phyloP scores from a whole-genome alignment of 2,888 invertebrate species.

The Cosmia trapezina region DNA sequence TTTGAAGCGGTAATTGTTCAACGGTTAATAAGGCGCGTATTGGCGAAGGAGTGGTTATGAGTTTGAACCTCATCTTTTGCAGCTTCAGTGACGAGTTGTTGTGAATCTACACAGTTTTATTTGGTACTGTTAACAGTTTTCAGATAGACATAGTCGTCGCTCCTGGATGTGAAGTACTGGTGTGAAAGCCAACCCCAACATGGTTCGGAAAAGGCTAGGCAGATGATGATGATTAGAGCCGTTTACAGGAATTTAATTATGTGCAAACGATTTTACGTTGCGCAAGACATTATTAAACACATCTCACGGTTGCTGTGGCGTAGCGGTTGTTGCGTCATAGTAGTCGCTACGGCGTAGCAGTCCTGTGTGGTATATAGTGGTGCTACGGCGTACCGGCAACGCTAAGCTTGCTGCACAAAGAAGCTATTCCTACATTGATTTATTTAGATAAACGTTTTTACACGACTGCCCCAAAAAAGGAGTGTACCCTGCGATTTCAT shows the following conservation, averaged over 20 bases:
- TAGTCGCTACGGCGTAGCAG: not conserved
- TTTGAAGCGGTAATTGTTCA: constrained; percentile 13
- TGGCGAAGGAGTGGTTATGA: not conserved
- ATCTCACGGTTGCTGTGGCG: not conserved
- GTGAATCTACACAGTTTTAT: not conserved
- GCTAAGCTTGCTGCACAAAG: not conserved
- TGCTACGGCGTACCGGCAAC: not conserved
- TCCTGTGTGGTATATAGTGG: not conserved
- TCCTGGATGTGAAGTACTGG: not conserved
- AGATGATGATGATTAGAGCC: not conserved
- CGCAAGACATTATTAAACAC: not conserved
- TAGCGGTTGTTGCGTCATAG: not conserved
- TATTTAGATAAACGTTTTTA: too few species aligned
- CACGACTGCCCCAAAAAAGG: too few species aligned
- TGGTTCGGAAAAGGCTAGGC: too few species aligned
- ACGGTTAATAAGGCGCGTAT: not conserved
- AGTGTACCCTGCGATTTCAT: too few species aligned
- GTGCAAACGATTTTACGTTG: not conserved
- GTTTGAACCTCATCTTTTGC: not conserved
- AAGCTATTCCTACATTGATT: not conserved
- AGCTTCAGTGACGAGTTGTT: not conserved
- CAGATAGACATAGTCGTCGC: not conserved
- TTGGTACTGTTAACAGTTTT: not conserved
- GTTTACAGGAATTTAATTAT: not conserved
- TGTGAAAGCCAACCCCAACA: not conserved